phyloP scores from a whole-genome alignment of 1,140 invertebrate species.

The Micrasema minimum region DNA sequence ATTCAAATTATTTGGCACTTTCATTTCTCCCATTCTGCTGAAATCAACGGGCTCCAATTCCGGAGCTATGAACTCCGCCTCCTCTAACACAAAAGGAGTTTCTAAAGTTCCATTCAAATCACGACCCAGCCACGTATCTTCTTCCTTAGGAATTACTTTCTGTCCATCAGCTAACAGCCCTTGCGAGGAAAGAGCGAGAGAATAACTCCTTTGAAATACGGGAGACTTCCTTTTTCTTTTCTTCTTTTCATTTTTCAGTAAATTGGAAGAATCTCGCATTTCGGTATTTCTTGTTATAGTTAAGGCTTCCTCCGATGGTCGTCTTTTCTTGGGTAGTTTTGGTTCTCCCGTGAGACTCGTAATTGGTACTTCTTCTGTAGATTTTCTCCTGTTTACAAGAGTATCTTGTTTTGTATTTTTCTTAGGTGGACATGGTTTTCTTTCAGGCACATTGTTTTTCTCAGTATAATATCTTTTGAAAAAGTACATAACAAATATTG shows the following conservation, averaged over 20 bases:
- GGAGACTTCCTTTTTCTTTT: constrained; percentile 46
- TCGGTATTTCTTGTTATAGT: constrained; percentile 25
- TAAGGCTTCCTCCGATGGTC: constrained; percentile 45
- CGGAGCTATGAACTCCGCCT: constrained; percentile 62
- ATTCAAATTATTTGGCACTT: constrained; percentile 42
- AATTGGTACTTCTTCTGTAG: constrained; percentile 33
- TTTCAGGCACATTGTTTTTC: constrained; percentile 48
- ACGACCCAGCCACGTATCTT: constrained; percentile 53
- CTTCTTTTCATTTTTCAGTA: constrained; percentile 46
- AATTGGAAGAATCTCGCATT: constrained; percentile 8
- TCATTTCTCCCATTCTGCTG: constrained; percentile 52
- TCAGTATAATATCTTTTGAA: constrained; percentile 55
- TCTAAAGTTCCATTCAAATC: constrained; percentile 60
- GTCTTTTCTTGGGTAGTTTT: constrained; percentile 12
- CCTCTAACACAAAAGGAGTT: constrained; percentile 62
- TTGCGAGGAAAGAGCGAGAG: constrained; percentile 28
- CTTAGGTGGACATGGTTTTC: constrained; percentile 11
- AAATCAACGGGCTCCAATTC: constrained; percentile 63
- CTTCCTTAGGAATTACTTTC: constrained; percentile 26
- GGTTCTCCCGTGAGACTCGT: not conserved
- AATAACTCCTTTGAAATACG: constrained; percentile 43
- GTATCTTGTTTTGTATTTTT: constrained; percentile 15
- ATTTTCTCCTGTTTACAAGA: constrained; percentile 37
- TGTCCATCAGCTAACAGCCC: constrained; percentile 5
- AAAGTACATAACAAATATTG: constrained; percentile 60